Evolutionary conservation across 1,140 invertebrate species (phyloP), one percentile per base, ranked within the genome.

Genomic region (Nylanderia fulva): DNA sequence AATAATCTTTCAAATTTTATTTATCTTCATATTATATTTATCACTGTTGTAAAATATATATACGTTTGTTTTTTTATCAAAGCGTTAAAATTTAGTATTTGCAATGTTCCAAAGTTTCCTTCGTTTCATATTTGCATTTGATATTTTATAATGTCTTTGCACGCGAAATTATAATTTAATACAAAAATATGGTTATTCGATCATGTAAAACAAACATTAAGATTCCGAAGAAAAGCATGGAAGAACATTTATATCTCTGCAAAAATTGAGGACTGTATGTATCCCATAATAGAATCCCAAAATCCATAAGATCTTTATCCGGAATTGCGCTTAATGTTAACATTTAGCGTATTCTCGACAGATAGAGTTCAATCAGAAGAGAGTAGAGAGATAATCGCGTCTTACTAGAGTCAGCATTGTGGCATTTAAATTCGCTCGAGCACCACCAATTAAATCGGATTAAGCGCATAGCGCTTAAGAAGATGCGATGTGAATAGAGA

Each of bases 401-500:
- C 48, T 18, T 4, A 9, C 0, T 42, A 8, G 9, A 36, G 58
- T 58, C n/a, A 27, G 52, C 71, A 75, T 63, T 80, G 39, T 36
- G 18, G 33, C 45, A 4, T 68, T 75, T 56, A 61, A 86, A 84
- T 58, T 74, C 18, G 79, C 15, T 13, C 42, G 9, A 4, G n/a
- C 21, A 24, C 11, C 24, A 24, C 8, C 33, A 52, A 66, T 87
- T 61, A 72, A 79, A 79, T 74, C 66, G 42, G 74, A 83, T 88
- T 88, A 85, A 87, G 63, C 33, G 27, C 27, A 42, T n/a, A 33
- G 8, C 11, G 21, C 27, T 33, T 33, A 15, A 1, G 13, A 42
- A 29, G 6, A 13, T 2, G 21, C 18, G 63, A 39, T 1, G 7
- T 1, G 9, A 66, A 39, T 63, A n/a, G 21, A 27, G 33, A 79